Evolutionary conservation across 2,113 vertebrate genomes (phyloP).

Genomic region (Centrocercus urophasianus): DNA sequence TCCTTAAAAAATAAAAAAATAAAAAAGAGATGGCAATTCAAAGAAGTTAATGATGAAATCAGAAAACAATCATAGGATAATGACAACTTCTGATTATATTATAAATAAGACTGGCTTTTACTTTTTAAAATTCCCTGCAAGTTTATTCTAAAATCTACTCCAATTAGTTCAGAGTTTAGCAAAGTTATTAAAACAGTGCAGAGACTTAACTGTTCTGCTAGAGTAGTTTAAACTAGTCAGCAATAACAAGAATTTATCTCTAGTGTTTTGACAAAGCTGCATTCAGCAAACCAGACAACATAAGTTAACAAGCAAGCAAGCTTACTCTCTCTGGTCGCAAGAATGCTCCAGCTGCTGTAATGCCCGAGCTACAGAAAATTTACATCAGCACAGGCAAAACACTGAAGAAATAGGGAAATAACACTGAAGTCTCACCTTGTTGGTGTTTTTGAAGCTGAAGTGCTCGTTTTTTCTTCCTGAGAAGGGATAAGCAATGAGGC

Average conservation of each 20-base stretch:
- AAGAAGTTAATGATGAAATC: neutral
- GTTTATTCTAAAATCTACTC: neutral
- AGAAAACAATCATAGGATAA: neutral
- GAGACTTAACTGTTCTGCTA: neutral
- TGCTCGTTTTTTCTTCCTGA: conserved; percentile 86
- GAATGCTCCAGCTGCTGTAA: neutral
- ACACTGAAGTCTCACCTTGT: conserved; percentile 74
- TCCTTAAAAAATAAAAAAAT: conserved; percentile 47
- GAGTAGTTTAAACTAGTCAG: neutral
- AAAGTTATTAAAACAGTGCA: rapidly evolving
- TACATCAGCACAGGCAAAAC: neutral
- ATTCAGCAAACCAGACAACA: neutral
- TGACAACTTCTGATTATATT: neutral
- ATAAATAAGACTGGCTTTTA: neutral
- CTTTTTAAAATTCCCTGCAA: neutral
- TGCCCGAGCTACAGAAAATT: neutral
- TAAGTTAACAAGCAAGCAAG: neutral
- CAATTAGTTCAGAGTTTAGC: neutral
- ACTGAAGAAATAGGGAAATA: neutral
- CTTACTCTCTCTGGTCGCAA: neutral
- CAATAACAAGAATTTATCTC: neutral
- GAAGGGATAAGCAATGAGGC: conserved; percentile 81
- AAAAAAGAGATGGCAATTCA: neutral
- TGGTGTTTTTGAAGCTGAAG: conserved; percentile 88
- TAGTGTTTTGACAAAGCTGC: neutral